Base-by-base conservation (phyloP, 2,888 invertebrate genomes). In the Lithophane leautieri region DNA sequence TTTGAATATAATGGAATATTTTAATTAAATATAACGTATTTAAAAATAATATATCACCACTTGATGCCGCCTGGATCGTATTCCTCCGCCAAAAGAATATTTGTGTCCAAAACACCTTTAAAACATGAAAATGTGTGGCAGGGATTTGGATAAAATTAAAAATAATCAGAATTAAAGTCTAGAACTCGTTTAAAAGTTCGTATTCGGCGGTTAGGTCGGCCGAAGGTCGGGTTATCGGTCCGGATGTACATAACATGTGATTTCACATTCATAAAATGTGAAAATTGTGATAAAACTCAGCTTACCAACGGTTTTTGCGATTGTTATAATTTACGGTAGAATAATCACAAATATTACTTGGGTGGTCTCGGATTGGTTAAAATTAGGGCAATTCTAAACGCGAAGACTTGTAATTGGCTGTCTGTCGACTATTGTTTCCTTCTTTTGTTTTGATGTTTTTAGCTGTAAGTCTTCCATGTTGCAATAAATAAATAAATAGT, bases 221-320 rank as follows among this genome's bases (percentile, higher is more conserved):
- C 52, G 65, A 73, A 61, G 61, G 83, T 50, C 60, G 73, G 85
- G 85, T 88, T 90, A 90, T 90, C 90, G 73, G 68, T 69, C 79
- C 85, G 89, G 88, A 89, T 81, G 83, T 85, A 77, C 73, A 76
- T 74, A n/a, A n/a, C n/a, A n/a, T n/a, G n/a, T n/a, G n/a, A n/a
- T n/a, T n/a, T n/a, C n/a, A n/a, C n/a, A n/a, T n/a, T n/a, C n/a
- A n/a, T n/a, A n/a, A n/a, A 63, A 77, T 76, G 78, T 77, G 72
- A 84, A 84, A 82, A 86, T 78, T 62, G 71, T 72, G 87, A 87
- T 89, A 86, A 87, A 68, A 82, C 63, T 58, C 75, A 25, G 58
- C 63, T 56, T 56, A 76, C 71, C 76, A 81, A 70, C 73, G 16
- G 70, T 85, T 81, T 81, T 83, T 70, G 74, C 74, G 19, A 69